Evolutionary conservation across 2,888 invertebrate species (phyloP).

Genomic region (Hedychridium roseum): DNA sequence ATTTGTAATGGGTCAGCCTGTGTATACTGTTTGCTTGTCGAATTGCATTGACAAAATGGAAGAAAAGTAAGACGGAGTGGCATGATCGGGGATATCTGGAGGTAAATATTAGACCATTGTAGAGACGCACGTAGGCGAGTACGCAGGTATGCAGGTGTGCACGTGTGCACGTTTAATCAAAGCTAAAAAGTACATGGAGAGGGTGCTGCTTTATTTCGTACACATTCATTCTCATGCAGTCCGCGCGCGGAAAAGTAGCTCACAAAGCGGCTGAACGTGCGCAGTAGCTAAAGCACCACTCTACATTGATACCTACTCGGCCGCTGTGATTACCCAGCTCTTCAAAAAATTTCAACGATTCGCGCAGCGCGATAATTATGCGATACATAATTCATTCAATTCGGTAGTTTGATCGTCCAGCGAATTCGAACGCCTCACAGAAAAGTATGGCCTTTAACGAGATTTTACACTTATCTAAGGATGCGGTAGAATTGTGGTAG

Average conservation of each 20-base stretch:
- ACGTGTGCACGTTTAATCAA: slow-evolving; percentile 5
- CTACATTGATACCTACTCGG: too few relatives aligned
- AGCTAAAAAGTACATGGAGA: slow-evolving; percentile 1
- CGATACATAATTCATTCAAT: too few relatives aligned
- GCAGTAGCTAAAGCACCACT: slow-evolving; percentile 7
- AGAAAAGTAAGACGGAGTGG: too few relatives aligned
- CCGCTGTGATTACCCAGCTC: neutral
- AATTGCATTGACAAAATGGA: too few relatives aligned
- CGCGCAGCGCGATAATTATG: slow-evolving; percentile 3
- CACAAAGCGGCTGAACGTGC: slow-evolving; percentile 4
- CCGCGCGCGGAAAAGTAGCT: slow-evolving; percentile 1
- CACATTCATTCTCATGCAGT: slow-evolving; percentile 2
- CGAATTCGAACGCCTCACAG: neutral
- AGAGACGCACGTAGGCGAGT: too few relatives aligned
- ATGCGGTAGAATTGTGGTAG: too few relatives aligned
- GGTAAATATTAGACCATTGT: too few relatives aligned
- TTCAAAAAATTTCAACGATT: too few relatives aligned
- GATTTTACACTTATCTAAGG: neutral
- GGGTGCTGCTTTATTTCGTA: slow-evolving; percentile 2
- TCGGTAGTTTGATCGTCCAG: neutral
- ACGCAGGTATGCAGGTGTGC: too few relatives aligned
- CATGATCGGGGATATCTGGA: too few relatives aligned
- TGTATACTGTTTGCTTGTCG: too few relatives aligned
- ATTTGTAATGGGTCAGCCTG: too few relatives aligned
- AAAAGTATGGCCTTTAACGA: neutral